Evolutionary conservation across 2,113 vertebrate genomes (phyloP), one percentile per base, ranked within the genome.

Genomic region (Hypanus sabinus): DNA sequence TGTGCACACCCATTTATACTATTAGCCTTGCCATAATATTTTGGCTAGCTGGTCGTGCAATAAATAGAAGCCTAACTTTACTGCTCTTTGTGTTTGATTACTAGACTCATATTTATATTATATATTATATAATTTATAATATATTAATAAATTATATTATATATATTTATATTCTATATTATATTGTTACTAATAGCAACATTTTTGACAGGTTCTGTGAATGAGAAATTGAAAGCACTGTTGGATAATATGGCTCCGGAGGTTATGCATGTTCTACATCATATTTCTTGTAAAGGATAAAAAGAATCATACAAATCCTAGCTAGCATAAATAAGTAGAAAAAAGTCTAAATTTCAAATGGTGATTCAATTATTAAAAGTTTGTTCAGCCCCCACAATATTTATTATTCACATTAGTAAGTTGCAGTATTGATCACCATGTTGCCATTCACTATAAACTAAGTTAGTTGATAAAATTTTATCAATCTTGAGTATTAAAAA

Each of bases 51-150:
- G 71, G 71, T 65, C 90, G 71, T 92, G 90, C 7, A 92, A 46
- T 71, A 92, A 92, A 71, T 92, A 92, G 33, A n/a, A 20, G 33
- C 70, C 62, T 18, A 92, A 71, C 68, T 57, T 91, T 70, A 92
- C 18, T 46, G 90, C 68, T 38, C 68, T 71, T 33, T 92, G 65
- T 10, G 46, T 65, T 36, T 46, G 33, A 71, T 71, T 92, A 92
- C 70, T 22, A 16, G n/a, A n/a, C n/a, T n/a, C n/a, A n/a, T n/a
- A n/a, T n/a, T n/a, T n/a, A n/a, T n/a, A n/a, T n/a, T n/a, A n/a
- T n/a, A n/a, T n/a, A n/a, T n/a, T n/a, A n/a, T n/a, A n/a, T n/a
- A n/a, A n/a, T n/a, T n/a, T n/a, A n/a, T n/a, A n/a, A n/a, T n/a
- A n/a, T n/a, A n/a, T n/a, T n/a, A n/a, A n/a, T n/a, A n/a, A n/a